phyloP scores from a whole-genome alignment of 1,140 invertebrate genomes.

The Apis dorsata region DNA sequence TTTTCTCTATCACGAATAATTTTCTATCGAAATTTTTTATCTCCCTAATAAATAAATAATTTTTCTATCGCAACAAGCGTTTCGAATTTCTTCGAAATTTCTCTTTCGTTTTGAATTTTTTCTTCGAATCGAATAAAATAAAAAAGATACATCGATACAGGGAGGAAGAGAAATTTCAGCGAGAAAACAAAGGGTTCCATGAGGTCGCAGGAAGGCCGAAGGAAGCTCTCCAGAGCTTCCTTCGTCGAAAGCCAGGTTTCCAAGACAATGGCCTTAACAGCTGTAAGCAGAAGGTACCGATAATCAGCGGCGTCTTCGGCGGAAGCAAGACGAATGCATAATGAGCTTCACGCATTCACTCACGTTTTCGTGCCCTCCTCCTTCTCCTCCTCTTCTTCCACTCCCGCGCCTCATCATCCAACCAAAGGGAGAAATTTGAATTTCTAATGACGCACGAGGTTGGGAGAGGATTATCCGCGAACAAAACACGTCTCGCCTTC shows the following conservation, averaged over 20 bases:
- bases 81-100: too few species aligned
- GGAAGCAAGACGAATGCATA: conserved; percentile 57
- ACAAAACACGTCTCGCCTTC: neutral
- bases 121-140: too few species aligned
- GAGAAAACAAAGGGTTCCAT: neutral
- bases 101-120: too few species aligned
- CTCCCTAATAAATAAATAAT: too few species aligned
- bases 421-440: conserved; percentile 49
- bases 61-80: too few species aligned
- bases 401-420: conserved; percentile 12
- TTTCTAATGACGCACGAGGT: conserved; percentile 57
- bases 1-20: too few species aligned
- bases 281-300: conserved; percentile 51
- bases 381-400: neutral
- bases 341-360: conserved; percentile 60
- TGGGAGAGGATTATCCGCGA: conserved; percentile 34
- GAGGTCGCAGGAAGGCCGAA: conserved; percentile 12
- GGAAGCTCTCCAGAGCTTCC: neutral
- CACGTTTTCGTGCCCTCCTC: conserved; percentile 52
- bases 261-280: conserved; percentile 52
- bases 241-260: neutral
- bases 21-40: too few species aligned
- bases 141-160: too few species aligned
- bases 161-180: neutral
- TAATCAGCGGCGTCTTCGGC: conserved; percentile 51